Percentiles rank a stretch among this genome's conserved stretches.
These are phyloP conservation scores for Crossoptilon crossoptilon DNA, from an alignment of 2,797 vertebrate genomes.

Conservation along the genomic window DNA sequence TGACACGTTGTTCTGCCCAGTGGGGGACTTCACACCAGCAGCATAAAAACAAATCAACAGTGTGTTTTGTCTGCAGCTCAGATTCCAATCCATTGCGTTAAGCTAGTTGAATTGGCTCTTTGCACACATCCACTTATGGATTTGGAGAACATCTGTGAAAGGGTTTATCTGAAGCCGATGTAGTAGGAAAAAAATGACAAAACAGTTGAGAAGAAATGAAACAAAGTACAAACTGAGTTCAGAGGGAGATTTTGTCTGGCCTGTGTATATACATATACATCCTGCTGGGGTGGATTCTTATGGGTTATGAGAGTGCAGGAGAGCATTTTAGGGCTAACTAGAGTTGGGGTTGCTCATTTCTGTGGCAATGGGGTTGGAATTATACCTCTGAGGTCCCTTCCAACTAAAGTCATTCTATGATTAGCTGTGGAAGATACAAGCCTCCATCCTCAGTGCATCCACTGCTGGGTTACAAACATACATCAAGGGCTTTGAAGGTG, in stretches of 20 bases:
- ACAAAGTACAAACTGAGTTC: background rate
- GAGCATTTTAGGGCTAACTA: background rate
- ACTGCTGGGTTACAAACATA: background rate
- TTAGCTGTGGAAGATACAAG: background rate
- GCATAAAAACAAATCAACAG: background rate
- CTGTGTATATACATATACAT: background rate
- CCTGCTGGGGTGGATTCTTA: background rate
- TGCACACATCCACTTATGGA: background rate
- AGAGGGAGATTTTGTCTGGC: background rate
- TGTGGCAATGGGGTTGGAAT: too few species aligned
- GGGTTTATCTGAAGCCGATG: background rate
- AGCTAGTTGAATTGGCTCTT: background rate
- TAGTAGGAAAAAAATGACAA: background rate
- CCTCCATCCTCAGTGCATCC: fast-evolving
- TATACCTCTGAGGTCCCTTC: too few species aligned
- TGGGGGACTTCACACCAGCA: background rate
- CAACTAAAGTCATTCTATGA: too few species aligned
- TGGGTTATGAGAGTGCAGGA: background rate
- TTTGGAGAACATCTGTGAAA: background rate
- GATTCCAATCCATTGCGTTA: background rate
- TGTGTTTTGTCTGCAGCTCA: background rate
- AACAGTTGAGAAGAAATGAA: background rate
- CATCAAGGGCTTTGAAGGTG: fast-evolving
- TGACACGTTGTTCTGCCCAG: background rate
- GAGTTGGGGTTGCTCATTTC: background rate